Base-by-base conservation (phyloP, 2,113 vertebrate species). In the Gobiocypris rarus region DNA sequence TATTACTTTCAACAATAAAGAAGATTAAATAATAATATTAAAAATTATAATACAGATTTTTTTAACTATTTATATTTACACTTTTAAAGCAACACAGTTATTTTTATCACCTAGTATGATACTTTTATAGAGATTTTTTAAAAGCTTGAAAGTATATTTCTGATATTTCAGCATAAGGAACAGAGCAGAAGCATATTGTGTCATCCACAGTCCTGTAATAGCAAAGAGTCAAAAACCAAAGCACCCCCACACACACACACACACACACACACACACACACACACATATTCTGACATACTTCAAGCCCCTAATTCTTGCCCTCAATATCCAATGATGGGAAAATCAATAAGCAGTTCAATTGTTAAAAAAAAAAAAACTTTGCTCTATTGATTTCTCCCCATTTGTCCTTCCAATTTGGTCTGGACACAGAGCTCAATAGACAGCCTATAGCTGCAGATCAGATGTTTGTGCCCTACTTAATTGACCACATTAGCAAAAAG, bases 351-450 rank as follows among this genome's bases (percentile, higher is more conserved):
- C 74, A 77, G 56, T 84, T 75, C 58, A 80, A 43, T 83, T 17
- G 43, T 70, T 34, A 34, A 34, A 34, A 34, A 34, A 34, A 5
- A 78, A 86, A 80, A 84, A 77, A 3, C 83, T 83, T 85, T 63
- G 75, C 79, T 84, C n/a, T 80, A 86, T 85, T 74, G 87, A 88
- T 88, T 86, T 85, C 69, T 82, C 54, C 45, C 14, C 43, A 73
- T n/a, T 76, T 78, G 41, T 63, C 52, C 79, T 77, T 80, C 58
- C 9, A 63, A 81, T 80, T 81, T 75, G 56, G 63, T 82, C 73
- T 17, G 81, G 31, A 54, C 17, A 54, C 34, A 54, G 48, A 45
- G 24, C 38, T 58, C 74, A 75, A 15, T 75, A 67, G 56, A 82
- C 43, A 22, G 13, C 45, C 74, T 79, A 54, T 13, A 71, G 70